These are phyloP conservation scores for Mayetiola destructor DNA, from an alignment of 2,888 invertebrate species.

Conservation along the genomic window DNA sequence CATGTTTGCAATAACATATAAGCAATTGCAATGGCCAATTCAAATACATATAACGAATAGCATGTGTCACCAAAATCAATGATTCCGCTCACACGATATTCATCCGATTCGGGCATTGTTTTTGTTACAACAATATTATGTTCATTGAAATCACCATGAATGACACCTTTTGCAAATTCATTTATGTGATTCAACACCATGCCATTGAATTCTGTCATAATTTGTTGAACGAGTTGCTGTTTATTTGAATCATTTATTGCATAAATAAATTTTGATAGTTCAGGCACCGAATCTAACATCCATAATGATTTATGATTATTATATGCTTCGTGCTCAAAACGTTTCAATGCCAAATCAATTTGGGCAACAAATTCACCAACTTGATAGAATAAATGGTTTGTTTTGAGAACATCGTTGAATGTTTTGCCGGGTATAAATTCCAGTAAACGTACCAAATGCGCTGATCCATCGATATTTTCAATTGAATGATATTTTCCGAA, in stretches of 20 bases:
- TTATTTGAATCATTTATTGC: conserved; percentile 49
- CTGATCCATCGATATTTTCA: conserved; percentile 36
- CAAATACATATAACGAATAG: conserved; percentile 59
- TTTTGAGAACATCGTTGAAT: conserved; percentile 45
- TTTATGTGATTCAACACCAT: conserved; percentile 44
- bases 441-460: conserved; percentile 59
- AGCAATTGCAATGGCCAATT: conserved; percentile 64
- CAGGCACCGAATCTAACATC: conserved; percentile 56
- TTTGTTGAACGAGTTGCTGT: conserved; percentile 43
- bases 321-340: conserved; percentile 57
- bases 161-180: conserved; percentile 49
- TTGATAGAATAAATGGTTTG: conserved; percentile 49
- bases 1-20: conserved; percentile 63
- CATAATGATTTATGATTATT: conserved; percentile 53
- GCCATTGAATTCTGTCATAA: conserved; percentile 48
- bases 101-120: conserved; percentile 29
- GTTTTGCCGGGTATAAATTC: conserved; percentile 61
- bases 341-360: conserved; percentile 51
- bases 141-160: conserved; percentile 87
- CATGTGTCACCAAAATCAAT: conserved; percentile 81
- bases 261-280: conserved; percentile 52
- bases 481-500: conserved; percentile 47
- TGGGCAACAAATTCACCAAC: conserved; percentile 58
- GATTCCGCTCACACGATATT: conserved; percentile 49
- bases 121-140: conserved; percentile 60